Conservation (phyloP, 2,797 vertebrate genomes). For the Leptatherina wallacei region DNA sequence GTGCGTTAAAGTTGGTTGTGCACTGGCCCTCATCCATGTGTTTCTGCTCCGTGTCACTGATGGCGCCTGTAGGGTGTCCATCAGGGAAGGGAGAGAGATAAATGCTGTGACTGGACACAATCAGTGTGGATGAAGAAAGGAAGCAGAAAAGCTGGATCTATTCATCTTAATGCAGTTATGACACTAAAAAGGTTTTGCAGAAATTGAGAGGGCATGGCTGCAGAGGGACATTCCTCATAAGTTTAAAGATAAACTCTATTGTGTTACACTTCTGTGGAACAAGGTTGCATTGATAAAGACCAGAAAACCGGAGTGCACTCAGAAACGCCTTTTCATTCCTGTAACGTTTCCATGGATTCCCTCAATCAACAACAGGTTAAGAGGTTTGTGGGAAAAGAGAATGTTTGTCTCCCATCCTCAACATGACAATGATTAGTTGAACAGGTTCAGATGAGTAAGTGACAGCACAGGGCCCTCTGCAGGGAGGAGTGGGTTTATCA, state of each 20-base stretch:
- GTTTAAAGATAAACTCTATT: conserved; percentile 51
- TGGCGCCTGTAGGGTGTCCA: conserved; percentile 32
- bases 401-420: conserved; percentile 72
- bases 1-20: conserved; percentile 22
- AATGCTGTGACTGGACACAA: conserved; percentile 8
- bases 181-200: not conserved
- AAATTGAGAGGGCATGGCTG: not conserved
- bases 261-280: conserved; percentile 35
- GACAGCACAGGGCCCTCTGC: conserved; percentile 67
- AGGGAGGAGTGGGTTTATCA: conserved; percentile 42
- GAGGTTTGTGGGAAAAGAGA: conserved; percentile 83
- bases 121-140: conserved; percentile 13
- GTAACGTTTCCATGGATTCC: conserved; percentile 77
- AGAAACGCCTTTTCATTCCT: conserved; percentile 75
- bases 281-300: conserved; percentile 69
- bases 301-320: conserved; percentile 69
- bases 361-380: conserved; percentile 82
- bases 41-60: conserved; percentile 48
- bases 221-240: conserved; percentile 38
- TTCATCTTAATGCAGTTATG: not conserved
- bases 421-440: conserved; percentile 74
- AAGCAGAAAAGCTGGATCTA: not conserved
- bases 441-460: conserved; percentile 50
- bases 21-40: conserved; percentile 32
- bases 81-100: conserved; percentile 40